Evolutionary conservation across 1,140 invertebrate species (phyloP), one percentile per base, ranked within the genome.

Genomic region (Himalopsyche phryganea): DNA sequence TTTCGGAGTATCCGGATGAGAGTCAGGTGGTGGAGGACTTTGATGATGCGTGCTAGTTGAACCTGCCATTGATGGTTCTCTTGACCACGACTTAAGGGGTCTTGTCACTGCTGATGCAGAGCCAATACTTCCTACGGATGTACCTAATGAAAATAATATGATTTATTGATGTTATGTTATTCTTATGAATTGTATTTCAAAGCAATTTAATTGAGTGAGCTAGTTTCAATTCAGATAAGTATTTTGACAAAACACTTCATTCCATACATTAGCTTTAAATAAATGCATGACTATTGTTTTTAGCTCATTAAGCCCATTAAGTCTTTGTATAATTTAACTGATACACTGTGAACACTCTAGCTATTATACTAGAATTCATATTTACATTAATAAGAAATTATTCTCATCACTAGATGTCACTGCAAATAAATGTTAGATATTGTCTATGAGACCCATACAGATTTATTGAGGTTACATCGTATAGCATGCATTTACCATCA

Each of bases 21-120:
- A 49, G 45, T 19, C 36, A 41, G 20, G 41, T 53, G 50, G 35
- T 10, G 50, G 36, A 47, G 58, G 42, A 36, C 63, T 52, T 28
- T 66, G 70, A 65, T 69, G 17, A 50, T 57, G 17, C 58, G 63
- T 66, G 5, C 53, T 66, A 45, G 66, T 63, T 15, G 70, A 67
- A 14, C 67, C 63, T 2, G 67, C 57, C 45, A 68, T 66, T 35
- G 71, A 67, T 14, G 60, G 58, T 11, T 68, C 69, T 60, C 66
- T 65, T 17, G 71, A 70, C 18, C 63, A 67, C 3, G 68, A 70
- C 53, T 68, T 69, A 13, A 71, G 28, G n/a, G 67, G 67, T 50
- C 65, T 65, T 2, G 69, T 69, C 50, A 66, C 60, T 56, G 63
- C 67, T 48, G 69, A 68, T 60, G 64, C 66, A 33, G 66, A 66